Conservation (phyloP, 2,888 invertebrate genomes). For the Petrophora chlorosata region DNA sequence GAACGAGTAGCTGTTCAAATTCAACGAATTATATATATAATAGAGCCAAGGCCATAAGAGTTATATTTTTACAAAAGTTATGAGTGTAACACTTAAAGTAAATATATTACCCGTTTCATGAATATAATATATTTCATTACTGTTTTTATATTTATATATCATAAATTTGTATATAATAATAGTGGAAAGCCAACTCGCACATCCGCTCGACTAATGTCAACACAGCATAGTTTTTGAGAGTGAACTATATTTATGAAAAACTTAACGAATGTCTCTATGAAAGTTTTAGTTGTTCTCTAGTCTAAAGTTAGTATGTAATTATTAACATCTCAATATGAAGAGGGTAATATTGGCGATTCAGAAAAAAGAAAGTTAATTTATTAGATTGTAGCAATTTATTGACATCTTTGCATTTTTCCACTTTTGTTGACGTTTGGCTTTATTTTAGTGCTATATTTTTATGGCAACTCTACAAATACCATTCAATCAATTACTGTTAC, state of each 20-base stretch:
- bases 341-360: constrained; percentile 3
- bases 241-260: constrained; percentile 58
- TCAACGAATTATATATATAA: no score
- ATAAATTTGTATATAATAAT: no score
- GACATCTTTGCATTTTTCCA: no score
- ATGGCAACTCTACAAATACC: no score
- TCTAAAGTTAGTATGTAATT: constrained; percentile 72
- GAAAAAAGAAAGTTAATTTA: not conserved
- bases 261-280: constrained; percentile 60
- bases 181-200: constrained; percentile 9
- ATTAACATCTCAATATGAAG: constrained; percentile 37
- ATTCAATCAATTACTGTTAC: no score
- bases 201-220: constrained; percentile 34
- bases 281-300: constrained; percentile 77
- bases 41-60: no score
- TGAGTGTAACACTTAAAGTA: not conserved
- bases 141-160: no score
- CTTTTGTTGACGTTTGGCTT: no score
- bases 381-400: no score
- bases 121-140: not conserved
- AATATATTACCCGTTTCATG: not conserved
- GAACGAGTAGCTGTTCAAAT: no score
- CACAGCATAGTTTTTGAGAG: constrained; percentile 41
- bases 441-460: no score
- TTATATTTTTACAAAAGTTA: not conserved